Evolutionary conservation across 2,888 invertebrate species (phyloP), one percentile per base, ranked within the genome.

Genomic region (Trisateles emortualis): DNA sequence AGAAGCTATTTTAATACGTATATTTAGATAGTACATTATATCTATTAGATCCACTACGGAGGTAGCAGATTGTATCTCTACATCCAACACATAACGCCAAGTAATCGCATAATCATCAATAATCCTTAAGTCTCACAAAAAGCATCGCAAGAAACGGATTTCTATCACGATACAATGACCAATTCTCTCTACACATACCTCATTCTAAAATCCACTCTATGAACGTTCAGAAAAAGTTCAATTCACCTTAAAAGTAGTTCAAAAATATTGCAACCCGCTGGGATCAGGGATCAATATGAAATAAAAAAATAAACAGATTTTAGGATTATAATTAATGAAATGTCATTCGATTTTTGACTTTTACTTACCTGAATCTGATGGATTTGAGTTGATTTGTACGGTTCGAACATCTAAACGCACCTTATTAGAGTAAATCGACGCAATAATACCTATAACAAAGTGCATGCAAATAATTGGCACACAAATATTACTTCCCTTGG

Each of bases 51-150:
- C 35, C 13, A 49, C 30, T 16, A 19, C 43, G 33, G 13, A 11
- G 40, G 44, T 46, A 30, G 64, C 53, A 48, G 59, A 61, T 62
- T 54, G 60, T 59, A 65, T 64, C 60, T 41, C 47, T 53, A 41
- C 42, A 33, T 50, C 56, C 52, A 57, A 67, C 59, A 65, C 71
- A 73, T 77, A 85, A 79, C 82, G 86, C 81, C 72, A 72, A 74
- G 86, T 88, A 88, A 89, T 87, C 83, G 81, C 79, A 79, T 87
- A 86, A 87, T 87, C 87, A 90, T 90, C 87, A 88, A 90, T 90
- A 88, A 89, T 87, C 86, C 85, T 82, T 83, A 87, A 79, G 76
- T 81, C 81, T 78, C 61, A 81, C 66, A 83, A 83, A 86, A 84
- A 86, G 65, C 65, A 73, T 69, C 67, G 73, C 64, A 69, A 77